Conservation (phyloP, 2,113 vertebrate genomes). For the Lepus europaeus region DNA sequence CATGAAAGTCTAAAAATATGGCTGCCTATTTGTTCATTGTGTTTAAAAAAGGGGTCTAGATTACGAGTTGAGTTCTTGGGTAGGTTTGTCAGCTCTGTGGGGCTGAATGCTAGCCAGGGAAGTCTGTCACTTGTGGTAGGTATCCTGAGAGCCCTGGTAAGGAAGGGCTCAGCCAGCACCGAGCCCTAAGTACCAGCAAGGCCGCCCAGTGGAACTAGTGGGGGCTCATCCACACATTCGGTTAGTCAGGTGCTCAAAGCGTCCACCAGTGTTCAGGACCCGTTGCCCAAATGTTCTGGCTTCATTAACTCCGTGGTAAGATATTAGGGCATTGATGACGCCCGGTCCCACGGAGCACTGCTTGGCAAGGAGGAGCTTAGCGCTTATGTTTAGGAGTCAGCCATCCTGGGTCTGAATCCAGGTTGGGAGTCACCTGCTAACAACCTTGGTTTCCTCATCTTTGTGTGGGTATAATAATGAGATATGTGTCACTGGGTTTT, state of each 20-base stretch:
- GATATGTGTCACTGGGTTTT: neutral
- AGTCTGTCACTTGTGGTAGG: neutral
- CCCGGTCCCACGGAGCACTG: neutral
- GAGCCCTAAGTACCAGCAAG: no score
- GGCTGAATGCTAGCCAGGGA: neutral
- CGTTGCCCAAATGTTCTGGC: neutral
- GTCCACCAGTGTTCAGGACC: fast-evolving
- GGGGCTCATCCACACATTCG: fast-evolving
- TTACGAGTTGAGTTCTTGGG: neutral
- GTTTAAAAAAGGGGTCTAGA: neutral
- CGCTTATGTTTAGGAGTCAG: neutral
- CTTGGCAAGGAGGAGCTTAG: neutral
- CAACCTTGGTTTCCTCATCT: neutral
- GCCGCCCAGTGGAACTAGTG: neutral
- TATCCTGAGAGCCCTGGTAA: neutral
- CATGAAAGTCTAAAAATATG: neutral
- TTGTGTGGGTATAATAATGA: neutral
- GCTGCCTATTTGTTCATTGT: neutral
- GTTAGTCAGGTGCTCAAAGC: neutral
- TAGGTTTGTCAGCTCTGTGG: neutral
- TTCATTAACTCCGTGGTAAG: neutral
- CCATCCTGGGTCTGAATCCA: neutral
- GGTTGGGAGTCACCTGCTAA: neutral
- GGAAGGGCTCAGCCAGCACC: neutral
- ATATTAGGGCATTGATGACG: neutral